Evolutionary conservation across 1,140 invertebrate genomes (phyloP).

Genomic region (Galendromus occidentalis): DNA sequence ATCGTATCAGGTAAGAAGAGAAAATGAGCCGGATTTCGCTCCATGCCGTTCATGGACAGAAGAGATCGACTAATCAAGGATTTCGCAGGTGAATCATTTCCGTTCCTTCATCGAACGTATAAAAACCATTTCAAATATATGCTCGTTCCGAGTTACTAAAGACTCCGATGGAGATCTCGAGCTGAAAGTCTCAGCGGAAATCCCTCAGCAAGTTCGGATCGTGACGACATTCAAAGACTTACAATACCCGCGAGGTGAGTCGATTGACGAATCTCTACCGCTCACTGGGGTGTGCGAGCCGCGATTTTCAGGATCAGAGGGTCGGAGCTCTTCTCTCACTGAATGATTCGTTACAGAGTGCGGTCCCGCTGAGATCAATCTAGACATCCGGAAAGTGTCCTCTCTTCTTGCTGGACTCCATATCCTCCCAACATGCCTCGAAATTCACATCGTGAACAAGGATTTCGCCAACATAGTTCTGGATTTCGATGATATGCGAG

Average conservation of each 20-base stretch:
- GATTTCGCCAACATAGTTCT: background rate
- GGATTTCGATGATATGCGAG: constrained; percentile 6
- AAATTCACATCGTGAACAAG: background rate
- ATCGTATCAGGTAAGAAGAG: background rate
- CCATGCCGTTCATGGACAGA: too few species aligned
- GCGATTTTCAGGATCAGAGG: background rate
- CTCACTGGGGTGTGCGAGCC: too few species aligned
- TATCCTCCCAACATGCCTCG: background rate
- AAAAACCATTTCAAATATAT: background rate
- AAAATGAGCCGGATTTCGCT: too few species aligned
- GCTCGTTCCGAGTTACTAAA: background rate
- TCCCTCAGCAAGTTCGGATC: background rate
- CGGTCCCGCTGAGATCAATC: background rate
- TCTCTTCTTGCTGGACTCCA: background rate
- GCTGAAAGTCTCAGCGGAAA: background rate
- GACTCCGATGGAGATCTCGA: background rate
- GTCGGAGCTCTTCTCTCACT: background rate
- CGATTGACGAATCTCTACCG: too few species aligned
- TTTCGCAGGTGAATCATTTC: background rate
- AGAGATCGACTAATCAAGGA: too few species aligned
- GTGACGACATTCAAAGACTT: background rate
- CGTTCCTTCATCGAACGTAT: background rate
- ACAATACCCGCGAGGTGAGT: background rate
- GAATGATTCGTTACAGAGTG: background rate
- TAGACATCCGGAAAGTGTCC: background rate